phyloP scores from a whole-genome alignment of 2,888 invertebrate species.

The Drosophila prostipennis region DNA sequence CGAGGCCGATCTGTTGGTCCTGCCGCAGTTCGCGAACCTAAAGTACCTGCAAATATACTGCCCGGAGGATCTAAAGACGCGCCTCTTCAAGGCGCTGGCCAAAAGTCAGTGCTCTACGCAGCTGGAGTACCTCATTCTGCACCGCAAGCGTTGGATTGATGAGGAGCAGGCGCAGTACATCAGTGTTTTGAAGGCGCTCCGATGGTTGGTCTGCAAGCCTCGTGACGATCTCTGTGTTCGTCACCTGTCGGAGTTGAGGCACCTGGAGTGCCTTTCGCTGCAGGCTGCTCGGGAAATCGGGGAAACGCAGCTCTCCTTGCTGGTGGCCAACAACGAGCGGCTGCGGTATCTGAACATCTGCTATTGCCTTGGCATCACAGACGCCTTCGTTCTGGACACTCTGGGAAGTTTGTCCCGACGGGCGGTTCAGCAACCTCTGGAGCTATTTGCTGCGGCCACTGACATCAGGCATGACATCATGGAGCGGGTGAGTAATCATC shows the following conservation, averaged over 20 bases:
- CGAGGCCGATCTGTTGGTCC: constrained; percentile 60
- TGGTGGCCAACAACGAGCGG: constrained; percentile 57
- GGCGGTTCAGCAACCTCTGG: constrained; percentile 42
- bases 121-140: constrained; percentile 59
- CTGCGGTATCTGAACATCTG: constrained; percentile 63
- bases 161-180: constrained; percentile 63
- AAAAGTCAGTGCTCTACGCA: constrained; percentile 32
- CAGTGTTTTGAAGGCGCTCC: constrained; percentile 47
- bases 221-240: constrained; percentile 57
- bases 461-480: constrained; percentile 65
- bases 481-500: constrained; percentile 54
- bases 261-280: constrained; percentile 61
- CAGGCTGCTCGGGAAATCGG: constrained; percentile 65
- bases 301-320: constrained; percentile 47
- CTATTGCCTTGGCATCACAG: constrained; percentile 63
- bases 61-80: constrained; percentile 56
- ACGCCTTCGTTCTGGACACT: constrained; percentile 55
- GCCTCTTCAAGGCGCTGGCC: constrained; percentile 54
- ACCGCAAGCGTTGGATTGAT: constrained; percentile 65
- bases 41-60: constrained; percentile 61
- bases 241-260: constrained; percentile 44
- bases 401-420: constrained; percentile 48
- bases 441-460: constrained; percentile 66
- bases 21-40: constrained; percentile 49
- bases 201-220: constrained; percentile 66